Evolutionary conservation across 2,888 invertebrate species (phyloP).

Genomic region (Stratiomys singularior): DNA sequence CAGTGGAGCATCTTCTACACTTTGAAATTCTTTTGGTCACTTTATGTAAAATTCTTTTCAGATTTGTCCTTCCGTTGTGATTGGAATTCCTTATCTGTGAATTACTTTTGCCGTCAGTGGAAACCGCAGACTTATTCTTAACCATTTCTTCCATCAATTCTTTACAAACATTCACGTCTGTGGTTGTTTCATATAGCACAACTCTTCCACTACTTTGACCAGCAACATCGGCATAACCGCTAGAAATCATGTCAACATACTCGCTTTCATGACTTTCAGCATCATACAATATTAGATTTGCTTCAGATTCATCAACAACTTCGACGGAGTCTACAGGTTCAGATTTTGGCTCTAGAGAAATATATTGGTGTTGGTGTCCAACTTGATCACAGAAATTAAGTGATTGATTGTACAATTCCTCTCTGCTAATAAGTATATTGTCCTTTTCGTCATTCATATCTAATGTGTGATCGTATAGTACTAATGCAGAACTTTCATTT

Average conservation of each 20-base stretch:
- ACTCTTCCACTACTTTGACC: neutral
- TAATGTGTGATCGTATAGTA: neutral
- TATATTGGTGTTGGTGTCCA: neutral
- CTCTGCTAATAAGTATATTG: neutral
- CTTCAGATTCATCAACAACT: slow-evolving; percentile 4
- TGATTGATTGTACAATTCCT: neutral
- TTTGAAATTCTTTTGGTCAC: slow-evolving; percentile 31
- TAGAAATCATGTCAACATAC: neutral
- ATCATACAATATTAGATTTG: slow-evolving; percentile 25
- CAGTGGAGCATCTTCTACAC: slow-evolving; percentile 45
- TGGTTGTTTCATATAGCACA: slow-evolving; percentile 46
- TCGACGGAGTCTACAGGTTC: neutral
- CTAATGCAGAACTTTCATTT: neutral
- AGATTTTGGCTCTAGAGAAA: neutral
- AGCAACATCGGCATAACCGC: neutral
- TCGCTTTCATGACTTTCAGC: neutral
- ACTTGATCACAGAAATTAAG: neutral
- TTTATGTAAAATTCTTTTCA: slow-evolving; percentile 10
- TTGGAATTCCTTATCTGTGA: too few relatives aligned
- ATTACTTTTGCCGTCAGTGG: too few relatives aligned
- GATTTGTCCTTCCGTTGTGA: too few relatives aligned
- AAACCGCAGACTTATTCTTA: neutral
- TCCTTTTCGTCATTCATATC: neutral
- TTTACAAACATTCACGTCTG: neutral
- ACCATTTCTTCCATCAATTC: neutral